Base-by-base conservation (phyloP, 2,888 invertebrate genomes). In the Hemicrepidius hirtus region DNA sequence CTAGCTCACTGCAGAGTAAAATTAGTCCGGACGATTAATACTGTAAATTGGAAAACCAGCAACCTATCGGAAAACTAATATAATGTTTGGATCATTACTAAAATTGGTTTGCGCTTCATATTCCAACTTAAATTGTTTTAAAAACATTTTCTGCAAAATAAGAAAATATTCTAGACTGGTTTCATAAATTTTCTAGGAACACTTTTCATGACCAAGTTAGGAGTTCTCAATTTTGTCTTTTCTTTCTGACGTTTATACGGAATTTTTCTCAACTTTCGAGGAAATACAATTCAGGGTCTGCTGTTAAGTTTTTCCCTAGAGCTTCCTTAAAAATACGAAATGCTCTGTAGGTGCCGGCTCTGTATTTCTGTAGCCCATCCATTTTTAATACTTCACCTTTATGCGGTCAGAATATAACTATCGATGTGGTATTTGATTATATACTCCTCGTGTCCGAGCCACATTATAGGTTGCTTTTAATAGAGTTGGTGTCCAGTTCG, bases 361-460 rank as follows among this genome's bases (percentile, higher is more conserved):
- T 49, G 49, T 49, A 35, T 20, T 50, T 35, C 49, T 50, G 32
- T 40, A 53, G 55, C 12, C 16, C 32, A 55, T 70, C 16, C 64
- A 70, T 65, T 64, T 55, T 70, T 70, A 64, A 64, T 57, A 64
- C 3, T 5, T 46, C 16, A 21, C 57, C 57, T 55, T 35, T 37
- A 20, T 64, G 64, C 28, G 40, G 44, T 64, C 28, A 18, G 46
- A 57, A 18, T 69, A 63, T 46, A 57, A 70, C 55, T 59, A 65
- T 62, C 44, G 73, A 68, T 57, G 68, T 73, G 73, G 68, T 64
- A 73, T 73, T 73, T 73, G 55, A 59, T 73, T 57, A 18, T 66
- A 63, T 32, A 68, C 44, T 28, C 49, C 68, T 68, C 63, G 68
- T 68, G 64, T 73, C 68, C 44, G 49, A 59, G 46, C 57, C 24